Base-by-base conservation (phyloP, 2,797 vertebrate species). In the Atherinosoma microstoma region DNA sequence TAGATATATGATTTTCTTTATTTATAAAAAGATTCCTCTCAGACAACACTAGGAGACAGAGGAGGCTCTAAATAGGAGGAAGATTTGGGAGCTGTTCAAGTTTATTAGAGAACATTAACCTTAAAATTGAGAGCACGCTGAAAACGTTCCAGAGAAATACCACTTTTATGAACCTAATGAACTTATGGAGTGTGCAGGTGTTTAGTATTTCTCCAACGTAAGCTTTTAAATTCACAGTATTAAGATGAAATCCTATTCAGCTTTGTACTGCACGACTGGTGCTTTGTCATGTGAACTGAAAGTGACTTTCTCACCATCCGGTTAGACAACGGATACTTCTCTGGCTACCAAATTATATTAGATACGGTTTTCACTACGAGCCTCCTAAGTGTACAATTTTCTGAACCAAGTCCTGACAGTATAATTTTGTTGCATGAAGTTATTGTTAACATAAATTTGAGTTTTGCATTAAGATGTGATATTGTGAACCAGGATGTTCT, bases 91-190 rank as follows among this genome's bases (percentile, higher is more conserved):
- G 36, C 10, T 40, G 16, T 12, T 27, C 27, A 30, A 18, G 15
- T 40, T 56, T 27, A 54, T 54, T 27, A 16, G 22, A 54, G 27
- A 66, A 66, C 27, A 38, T 54, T 38, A 63, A 47, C 29, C 29
- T 54, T 20, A 56, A 66, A 54, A 18, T 8, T 6, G 5, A 60
- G 12, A 6, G n/a, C 35, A 54, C 11, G 9, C 22, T 27, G 49
- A 54, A 35, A 29, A 22, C 12, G 49, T n/a, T 66, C 8, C 32
- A 22, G 27, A 4, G n/a, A 36, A 54, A 54, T 29, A 4, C 22
- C 35, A 38, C 35, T 66, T 66, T 40, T 56, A 38, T 18, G 38
- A 56, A 40, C 51, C 5, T 5, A 20, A 20, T 53, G 36, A 38
- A 54, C 24, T 38, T 56, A 20, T 20, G 22, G 22, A 38, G 22